Evolutionary conservation across 2,113 vertebrate species (phyloP).

Genomic region (Corapipo altera): DNA sequence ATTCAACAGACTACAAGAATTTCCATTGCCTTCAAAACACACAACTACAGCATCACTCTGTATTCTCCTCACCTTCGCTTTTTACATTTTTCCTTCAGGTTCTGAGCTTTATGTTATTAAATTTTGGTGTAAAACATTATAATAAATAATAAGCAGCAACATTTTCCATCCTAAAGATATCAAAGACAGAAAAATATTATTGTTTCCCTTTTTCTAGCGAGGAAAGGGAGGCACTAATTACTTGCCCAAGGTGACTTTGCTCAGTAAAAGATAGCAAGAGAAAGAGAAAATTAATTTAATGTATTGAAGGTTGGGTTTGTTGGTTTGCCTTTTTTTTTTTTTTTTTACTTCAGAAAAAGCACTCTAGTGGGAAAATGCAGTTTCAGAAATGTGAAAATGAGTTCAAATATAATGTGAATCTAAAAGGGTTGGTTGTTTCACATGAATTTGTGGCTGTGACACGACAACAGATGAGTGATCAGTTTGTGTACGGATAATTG

Average conservation of each 20-base stretch:
- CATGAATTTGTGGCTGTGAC: background rate
- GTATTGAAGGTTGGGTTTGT: slow-evolving; percentile 2
- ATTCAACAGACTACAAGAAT: background rate
- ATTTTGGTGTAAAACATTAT: background rate
- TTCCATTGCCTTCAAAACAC: background rate
- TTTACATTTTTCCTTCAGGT: slow-evolving; percentile 9
- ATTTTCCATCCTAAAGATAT: slow-evolving; percentile 28
- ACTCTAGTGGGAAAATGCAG: background rate
- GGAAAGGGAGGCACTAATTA: slow-evolving; percentile 25
- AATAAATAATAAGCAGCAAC: slow-evolving; percentile 18
- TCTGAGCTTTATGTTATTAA: slow-evolving; percentile 10
- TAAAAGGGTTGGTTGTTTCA: slow-evolving; percentile 8
- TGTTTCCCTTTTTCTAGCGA: background rate
- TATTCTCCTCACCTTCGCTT: background rate
- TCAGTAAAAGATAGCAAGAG: slow-evolving; percentile 13
- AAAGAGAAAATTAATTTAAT: slow-evolving; percentile 9
- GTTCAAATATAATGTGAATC: background rate
- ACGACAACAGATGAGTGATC: background rate
- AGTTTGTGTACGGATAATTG: background rate
- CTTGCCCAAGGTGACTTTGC: slow-evolving; percentile 21
- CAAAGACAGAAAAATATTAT: slow-evolving; percentile 8
- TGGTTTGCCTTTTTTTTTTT: background rate
- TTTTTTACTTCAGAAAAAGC: background rate
- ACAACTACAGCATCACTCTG: background rate
- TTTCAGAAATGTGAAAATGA: slow-evolving; percentile 10